Percentiles rank a stretch among this genome's conserved stretches.
Conservation (phyloP, 2,888 invertebrate genomes). For the Isoperla grammatica region DNA sequence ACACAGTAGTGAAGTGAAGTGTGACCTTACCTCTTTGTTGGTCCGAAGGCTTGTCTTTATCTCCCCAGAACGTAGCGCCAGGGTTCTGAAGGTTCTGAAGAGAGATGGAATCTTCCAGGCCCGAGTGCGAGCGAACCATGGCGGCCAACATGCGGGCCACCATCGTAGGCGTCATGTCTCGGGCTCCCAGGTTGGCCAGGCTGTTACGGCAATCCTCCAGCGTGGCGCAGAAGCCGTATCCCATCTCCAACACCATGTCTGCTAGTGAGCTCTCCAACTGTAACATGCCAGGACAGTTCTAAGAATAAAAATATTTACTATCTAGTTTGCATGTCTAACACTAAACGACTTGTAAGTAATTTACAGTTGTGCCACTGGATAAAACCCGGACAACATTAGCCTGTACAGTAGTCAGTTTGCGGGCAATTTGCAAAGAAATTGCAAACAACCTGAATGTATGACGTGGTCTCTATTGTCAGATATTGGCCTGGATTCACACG, state of each 20-base stretch:
- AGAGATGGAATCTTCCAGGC: constrained; percentile 66
- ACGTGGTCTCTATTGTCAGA: too few relatives aligned
- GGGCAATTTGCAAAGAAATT: too few relatives aligned
- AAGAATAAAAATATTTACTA: too few relatives aligned
- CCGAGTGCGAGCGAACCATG: constrained; percentile 79
- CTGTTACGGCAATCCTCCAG: constrained; percentile 84
- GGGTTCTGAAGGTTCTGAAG: constrained; percentile 33
- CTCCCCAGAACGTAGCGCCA: constrained; percentile 23
- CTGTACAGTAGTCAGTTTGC: too few relatives aligned
- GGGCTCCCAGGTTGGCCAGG: constrained; percentile 69
- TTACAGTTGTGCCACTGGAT: too few relatives aligned
- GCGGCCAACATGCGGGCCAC: constrained; percentile 80
- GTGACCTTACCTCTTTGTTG: constrained; percentile 35
- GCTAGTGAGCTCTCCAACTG: constrained; percentile 65
- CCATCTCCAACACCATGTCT: constrained; percentile 87
- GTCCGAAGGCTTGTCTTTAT: constrained; percentile 48
- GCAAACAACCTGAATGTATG: too few relatives aligned
- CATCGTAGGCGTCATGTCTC: constrained; percentile 75
- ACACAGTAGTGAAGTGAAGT: too few relatives aligned
- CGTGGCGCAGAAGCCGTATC: constrained; percentile 80
- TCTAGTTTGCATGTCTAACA: too few relatives aligned
- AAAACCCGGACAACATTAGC: too few relatives aligned
- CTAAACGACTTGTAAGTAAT: too few relatives aligned
- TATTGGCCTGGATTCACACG: too few relatives aligned
- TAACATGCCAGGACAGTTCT: too few relatives aligned